Evolutionary conservation across 2,888 invertebrate genomes (phyloP).

Genomic region (Pterostichus madidus): DNA sequence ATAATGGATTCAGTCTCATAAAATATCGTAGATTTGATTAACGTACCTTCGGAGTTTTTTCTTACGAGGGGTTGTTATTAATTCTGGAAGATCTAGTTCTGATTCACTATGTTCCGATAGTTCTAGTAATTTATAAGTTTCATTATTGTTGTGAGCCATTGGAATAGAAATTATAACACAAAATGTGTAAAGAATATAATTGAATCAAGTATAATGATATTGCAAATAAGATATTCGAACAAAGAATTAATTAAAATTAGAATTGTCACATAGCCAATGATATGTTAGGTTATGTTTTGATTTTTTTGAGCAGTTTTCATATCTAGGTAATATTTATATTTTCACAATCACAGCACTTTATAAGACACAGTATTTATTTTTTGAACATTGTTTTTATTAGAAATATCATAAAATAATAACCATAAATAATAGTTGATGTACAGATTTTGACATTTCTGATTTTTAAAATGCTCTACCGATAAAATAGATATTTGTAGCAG

Average conservation of each 20-base stretch:
- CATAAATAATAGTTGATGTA: constrained; percentile 14
- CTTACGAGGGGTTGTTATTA: constrained; percentile 70
- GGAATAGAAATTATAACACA: background rate
- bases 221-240: background rate
- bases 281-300: constrained; percentile 61
- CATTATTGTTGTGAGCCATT: constrained; percentile 77
- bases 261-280: constrained; percentile 57
- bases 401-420: constrained; percentile 44
- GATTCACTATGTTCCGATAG: constrained; percentile 82
- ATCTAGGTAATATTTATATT: constrained; percentile 3
- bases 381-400: constrained; percentile 34
- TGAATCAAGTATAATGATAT: background rate
- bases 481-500: background rate
- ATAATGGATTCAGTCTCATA: constrained; percentile 5
- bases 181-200: constrained; percentile 21
- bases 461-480: background rate
- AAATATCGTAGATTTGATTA: constrained; percentile 34
- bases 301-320: constrained; percentile 51
- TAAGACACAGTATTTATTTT: constrained; percentile 62
- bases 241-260: constrained; percentile 32
- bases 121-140: constrained; percentile 83
- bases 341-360: constrained; percentile 63
- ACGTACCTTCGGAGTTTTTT: constrained; percentile 69
- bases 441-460: constrained; percentile 37
- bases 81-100: constrained; percentile 71